These are phyloP conservation scores for Taphrorychus bicolor DNA, from an alignment of 2,888 invertebrate genomes.

Conservation along the genomic window DNA sequence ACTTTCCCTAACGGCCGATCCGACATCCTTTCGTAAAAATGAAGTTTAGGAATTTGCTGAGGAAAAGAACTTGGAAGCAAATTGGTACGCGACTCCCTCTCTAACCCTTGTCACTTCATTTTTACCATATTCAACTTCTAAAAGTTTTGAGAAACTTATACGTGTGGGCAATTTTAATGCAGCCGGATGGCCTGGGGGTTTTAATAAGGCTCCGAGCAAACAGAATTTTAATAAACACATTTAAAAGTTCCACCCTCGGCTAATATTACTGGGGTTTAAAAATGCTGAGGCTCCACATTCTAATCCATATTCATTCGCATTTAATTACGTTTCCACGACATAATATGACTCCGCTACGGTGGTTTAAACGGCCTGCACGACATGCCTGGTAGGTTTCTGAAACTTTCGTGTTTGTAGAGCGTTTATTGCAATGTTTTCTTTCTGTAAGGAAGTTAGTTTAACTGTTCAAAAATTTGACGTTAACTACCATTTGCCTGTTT, in stretches of 20 bases:
- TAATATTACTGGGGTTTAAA: slow-evolving; percentile 20
- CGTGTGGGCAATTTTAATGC: background rate
- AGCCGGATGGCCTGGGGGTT: background rate
- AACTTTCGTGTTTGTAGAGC: too few relatives aligned
- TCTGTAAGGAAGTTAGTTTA: too few relatives aligned
- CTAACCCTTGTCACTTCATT: background rate
- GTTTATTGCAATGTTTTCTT: too few relatives aligned
- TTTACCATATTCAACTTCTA: background rate
- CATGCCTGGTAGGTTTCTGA: background rate
- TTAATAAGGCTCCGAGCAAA: slow-evolving; percentile 25
- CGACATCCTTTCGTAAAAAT: background rate
- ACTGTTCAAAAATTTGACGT: too few relatives aligned
- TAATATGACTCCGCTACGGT: background rate
- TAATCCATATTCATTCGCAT: slow-evolving; percentile 13
- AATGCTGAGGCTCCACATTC: slow-evolving; percentile 10
- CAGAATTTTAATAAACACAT: slow-evolving; percentile 32
- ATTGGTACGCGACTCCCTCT: background rate
- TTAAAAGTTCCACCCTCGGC: slow-evolving; percentile 16
- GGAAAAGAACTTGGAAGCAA: background rate
- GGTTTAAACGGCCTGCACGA: background rate
- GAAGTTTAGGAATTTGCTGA: background rate
- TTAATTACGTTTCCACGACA: slow-evolving; percentile 11
- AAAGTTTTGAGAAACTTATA: background rate
- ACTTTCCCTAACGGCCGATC: background rate
- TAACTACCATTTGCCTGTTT: too few relatives aligned